Evolutionary conservation across 2,888 invertebrate species (phyloP).

Genomic region (Hyposoter dolosus): DNA sequence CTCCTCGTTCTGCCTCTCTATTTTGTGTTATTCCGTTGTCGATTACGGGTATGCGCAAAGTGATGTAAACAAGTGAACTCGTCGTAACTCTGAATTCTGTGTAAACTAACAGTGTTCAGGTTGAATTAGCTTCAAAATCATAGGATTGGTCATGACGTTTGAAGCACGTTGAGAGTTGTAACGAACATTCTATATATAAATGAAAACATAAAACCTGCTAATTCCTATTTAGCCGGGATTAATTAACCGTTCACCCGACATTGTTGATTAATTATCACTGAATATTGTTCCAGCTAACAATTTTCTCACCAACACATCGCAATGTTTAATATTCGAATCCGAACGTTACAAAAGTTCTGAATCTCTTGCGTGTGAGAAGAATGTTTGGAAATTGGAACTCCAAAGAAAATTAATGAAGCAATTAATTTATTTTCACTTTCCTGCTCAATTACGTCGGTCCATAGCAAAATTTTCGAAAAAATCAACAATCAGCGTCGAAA

Average conservation of each 20-base stretch:
- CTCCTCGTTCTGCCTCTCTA: neutral
- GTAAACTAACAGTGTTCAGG: slow-evolving; percentile 32
- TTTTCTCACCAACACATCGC: neutral
- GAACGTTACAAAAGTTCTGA: neutral
- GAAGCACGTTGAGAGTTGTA: neutral
- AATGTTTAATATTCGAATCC: neutral
- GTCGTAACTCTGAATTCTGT: slow-evolving; percentile 5
- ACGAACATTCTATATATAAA: neutral
- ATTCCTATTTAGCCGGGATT: neutral
- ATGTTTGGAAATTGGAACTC: too few relatives aligned
- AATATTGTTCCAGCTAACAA: neutral
- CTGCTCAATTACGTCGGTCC: neutral
- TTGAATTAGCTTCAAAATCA: slow-evolving; percentile 15
- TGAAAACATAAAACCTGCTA: slow-evolving; percentile 2
- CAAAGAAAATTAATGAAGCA: too few relatives aligned
- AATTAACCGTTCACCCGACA: neutral
- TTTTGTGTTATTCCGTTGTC: slow-evolving; percentile 23
- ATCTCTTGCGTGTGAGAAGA: neutral
- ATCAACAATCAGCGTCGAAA: neutral
- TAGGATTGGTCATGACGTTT: neutral
- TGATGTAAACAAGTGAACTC: slow-evolving; percentile 15
- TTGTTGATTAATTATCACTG: neutral
- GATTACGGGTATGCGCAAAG: slow-evolving; percentile 28
- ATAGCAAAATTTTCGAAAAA: neutral
- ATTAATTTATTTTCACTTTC: too few relatives aligned